Evolutionary conservation across 1,140 invertebrate species (phyloP).

Genomic region (Drosophila teissieri): DNA sequence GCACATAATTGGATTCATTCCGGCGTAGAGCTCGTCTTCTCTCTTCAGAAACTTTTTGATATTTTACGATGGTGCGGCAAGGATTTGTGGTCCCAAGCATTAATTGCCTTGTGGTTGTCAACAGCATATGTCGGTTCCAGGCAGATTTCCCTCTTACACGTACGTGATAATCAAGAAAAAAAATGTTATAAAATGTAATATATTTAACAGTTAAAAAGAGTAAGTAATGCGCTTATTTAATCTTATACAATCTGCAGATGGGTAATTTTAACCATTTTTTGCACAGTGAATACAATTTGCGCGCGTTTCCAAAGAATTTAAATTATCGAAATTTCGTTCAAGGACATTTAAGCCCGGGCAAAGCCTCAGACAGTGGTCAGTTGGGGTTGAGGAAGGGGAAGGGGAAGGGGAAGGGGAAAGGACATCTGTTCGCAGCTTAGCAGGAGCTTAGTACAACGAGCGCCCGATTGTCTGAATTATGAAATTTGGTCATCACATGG

Average conservation of each 20-base stretch:
- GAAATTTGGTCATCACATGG: conserved; percentile 8
- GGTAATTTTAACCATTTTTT: not conserved
- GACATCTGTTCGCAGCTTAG: conserved; percentile 50
- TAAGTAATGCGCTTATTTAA: not conserved
- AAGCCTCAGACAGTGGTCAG: conserved; percentile 32
- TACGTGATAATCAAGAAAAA: not conserved
- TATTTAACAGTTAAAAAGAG: too few relatives aligned
- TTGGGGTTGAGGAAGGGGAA: not conserved
- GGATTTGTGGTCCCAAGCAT: conserved; percentile 78
- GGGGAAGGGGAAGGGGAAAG: not conserved
- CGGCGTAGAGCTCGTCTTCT: conserved; percentile 65
- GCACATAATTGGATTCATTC: conserved; percentile 83
- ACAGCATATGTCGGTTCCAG: conserved; percentile 31
- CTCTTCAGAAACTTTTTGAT: conserved; percentile 64
- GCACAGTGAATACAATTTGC: conserved; percentile 6
- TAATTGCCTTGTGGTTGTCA: conserved; percentile 80
- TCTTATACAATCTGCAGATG: not conserved
- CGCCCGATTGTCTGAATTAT: conserved; percentile 35
- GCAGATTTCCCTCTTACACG: conserved; percentile 17
- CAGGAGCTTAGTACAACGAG: conserved; percentile 25
- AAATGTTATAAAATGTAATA: not conserved
- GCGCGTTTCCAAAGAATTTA: not conserved
- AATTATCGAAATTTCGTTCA: not conserved
- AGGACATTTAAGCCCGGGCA: conserved; percentile 7
- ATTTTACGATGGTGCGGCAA: conserved; percentile 69